Evolutionary conservation across 2,797 vertebrate genomes (phyloP).

Genomic region (Manis pentadactyla): DNA sequence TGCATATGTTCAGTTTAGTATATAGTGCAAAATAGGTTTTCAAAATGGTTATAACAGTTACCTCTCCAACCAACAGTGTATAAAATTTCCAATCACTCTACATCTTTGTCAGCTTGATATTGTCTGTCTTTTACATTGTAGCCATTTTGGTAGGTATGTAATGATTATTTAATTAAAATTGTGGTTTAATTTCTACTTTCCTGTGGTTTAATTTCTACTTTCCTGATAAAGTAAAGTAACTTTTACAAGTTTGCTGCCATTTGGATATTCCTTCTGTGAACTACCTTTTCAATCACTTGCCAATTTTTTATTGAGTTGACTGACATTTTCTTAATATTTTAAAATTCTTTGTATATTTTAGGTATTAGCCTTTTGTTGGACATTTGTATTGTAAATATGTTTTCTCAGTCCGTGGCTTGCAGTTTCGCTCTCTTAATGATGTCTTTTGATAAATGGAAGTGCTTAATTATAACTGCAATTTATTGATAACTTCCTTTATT

Average conservation of each 20-base stretch:
- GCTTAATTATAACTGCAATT: not conserved
- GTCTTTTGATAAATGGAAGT: not conserved
- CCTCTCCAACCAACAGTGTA: not conserved
- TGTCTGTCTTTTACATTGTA: not conserved
- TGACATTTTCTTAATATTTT: not conserved
- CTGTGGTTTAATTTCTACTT: not conserved
- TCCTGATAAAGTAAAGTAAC: not conserved
- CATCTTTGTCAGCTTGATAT: not conserved
- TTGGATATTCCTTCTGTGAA: not conserved
- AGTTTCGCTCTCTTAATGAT: not conserved
- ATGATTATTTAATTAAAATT: not conserved
- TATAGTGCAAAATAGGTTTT: not conserved
- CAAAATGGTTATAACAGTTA: not conserved
- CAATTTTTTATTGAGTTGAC: not conserved
- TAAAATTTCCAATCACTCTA: not conserved
- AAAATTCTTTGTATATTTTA: not conserved
- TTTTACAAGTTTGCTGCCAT: not conserved
- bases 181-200: not conserved
- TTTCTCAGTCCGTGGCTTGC: not conserved
- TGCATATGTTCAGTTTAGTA: not conserved
- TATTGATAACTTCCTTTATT: not conserved
- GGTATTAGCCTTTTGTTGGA: not conserved
- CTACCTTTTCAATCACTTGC: not conserved
- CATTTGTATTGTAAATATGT: slow-evolving; percentile 12
- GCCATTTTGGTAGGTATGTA: not conserved